Evolutionary conservation across 2,797 vertebrate genomes (phyloP), one percentile per base, ranked within the genome.

Genomic region (Gambelia wislizenii): DNA sequence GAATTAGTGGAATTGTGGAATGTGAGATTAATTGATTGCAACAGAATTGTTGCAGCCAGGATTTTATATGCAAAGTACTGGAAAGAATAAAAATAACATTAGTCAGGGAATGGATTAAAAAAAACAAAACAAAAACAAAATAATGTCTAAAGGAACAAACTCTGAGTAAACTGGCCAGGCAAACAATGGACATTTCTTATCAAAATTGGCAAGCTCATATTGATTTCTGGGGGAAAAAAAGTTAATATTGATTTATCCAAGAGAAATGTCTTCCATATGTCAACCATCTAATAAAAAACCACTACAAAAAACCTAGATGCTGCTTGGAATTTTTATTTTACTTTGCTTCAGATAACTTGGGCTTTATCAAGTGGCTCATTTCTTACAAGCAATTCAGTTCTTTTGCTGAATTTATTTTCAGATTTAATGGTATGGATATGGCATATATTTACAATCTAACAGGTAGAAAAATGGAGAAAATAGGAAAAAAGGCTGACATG

Each of bases 61-160:
- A 79, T 79, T 79, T 79, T 79, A 56, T 79, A 22, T 79, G 52
- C 77, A 79, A 36, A 79, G 36, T n/a, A n/a, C 77, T 36, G 30
- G 77, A 56, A 56, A 54, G 2, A 36, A 20, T 8, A n/a, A 33
- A n/a, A 49, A 16, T 56, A 54, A n/a, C 47, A 54, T 56, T 7
- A 54, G 3, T 5, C 33, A 52, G 30, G 9, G 33, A 54, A 56
- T 56, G 7, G 10, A 47, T 47, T 49, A 13, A 12, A 27, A 13
- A 77, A 4, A 47, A 7, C 18, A 18, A 12, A 47, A n/a, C 36
- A 13, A 77, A 4, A 47, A 7, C 18, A 18, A 12, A 47, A n/a
- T 56, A 36, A 36, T 22, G 33, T n/a, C 49, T 36, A 22, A 54
- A 79, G 16, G 36, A 79, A 79, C 77, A 79, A 79, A 56, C 52